phyloP scores from a whole-genome alignment of 2,113 vertebrate genomes.

The Alligator sinensis region DNA sequence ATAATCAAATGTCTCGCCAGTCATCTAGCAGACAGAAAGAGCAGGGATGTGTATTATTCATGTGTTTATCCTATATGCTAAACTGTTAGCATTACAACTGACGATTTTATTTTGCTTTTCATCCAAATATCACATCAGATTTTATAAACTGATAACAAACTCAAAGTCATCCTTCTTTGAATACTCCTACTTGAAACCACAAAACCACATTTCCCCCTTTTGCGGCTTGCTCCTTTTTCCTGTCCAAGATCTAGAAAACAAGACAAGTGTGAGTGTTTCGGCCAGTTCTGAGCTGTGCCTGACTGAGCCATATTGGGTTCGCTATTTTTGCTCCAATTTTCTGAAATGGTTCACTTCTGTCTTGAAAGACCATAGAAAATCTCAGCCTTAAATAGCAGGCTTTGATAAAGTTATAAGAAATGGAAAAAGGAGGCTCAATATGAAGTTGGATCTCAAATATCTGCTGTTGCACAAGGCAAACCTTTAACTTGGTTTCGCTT shows the following conservation, averaged over 20 bases:
- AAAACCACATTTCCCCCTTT: too few relatives aligned
- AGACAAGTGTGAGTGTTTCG: background rate
- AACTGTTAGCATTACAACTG: background rate
- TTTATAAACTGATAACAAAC: too few relatives aligned
- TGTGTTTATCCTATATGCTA: background rate
- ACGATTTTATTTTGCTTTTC: background rate
- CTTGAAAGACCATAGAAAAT: background rate
- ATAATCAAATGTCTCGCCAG: background rate
- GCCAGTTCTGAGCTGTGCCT: background rate
- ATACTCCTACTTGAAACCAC: too few relatives aligned
- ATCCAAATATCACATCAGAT: background rate
- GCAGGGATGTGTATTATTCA: background rate
- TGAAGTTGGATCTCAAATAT: background rate
- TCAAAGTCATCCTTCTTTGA: too few relatives aligned
- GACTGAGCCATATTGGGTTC: background rate
- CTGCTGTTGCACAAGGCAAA: background rate
- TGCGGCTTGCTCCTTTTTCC: background rate
- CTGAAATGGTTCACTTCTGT: background rate
- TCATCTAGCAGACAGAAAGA: background rate
- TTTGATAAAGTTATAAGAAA: fast-evolving
- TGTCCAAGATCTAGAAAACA: background rate
- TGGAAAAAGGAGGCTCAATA: background rate
- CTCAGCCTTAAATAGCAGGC: fast-evolving
- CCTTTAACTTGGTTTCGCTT: background rate
- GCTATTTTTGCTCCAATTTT: background rate